phyloP scores from a whole-genome alignment of 2,797 vertebrate genomes.

The Craterocephalus amniculus region DNA sequence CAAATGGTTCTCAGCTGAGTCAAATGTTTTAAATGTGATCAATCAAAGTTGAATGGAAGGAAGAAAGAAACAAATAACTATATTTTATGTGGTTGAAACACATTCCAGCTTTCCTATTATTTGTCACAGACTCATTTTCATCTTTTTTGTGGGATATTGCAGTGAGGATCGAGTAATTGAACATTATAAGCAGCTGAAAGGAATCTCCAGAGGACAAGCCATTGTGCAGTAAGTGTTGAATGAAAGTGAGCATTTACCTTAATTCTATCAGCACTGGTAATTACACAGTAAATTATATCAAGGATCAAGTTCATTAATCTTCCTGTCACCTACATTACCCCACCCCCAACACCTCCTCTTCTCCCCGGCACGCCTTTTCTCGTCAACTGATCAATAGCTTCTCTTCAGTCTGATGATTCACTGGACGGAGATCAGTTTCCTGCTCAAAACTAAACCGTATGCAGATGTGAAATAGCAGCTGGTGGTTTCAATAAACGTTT shows the following conservation, averaged over 20 bases:
- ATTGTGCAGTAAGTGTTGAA: slow-evolving; percentile 93
- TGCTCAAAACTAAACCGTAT: slow-evolving; percentile 17
- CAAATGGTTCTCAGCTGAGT: neutral
- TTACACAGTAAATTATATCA: slow-evolving; percentile 38
- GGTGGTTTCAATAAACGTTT: slow-evolving; percentile 36
- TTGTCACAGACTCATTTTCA: neutral
- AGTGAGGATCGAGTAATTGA: slow-evolving; percentile 97
- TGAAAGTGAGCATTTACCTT: slow-evolving; percentile 23
- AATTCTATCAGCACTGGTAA: slow-evolving; percentile 28
- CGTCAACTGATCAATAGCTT: slow-evolving; percentile 69
- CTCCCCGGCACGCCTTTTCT: slow-evolving; percentile 40
- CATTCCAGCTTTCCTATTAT: neutral
- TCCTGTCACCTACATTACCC: slow-evolving; percentile 48
- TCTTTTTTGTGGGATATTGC: slow-evolving; percentile 66
- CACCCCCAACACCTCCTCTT: slow-evolving; percentile 21
- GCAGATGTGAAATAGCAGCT: slow-evolving; percentile 26
- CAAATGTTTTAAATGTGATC: neutral
- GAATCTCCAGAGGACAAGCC: slow-evolving; percentile 93
- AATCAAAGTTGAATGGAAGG: neutral
- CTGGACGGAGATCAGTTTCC: slow-evolving; percentile 30
- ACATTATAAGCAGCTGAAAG: slow-evolving; percentile 91
- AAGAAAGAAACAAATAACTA: neutral
- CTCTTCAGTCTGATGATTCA: slow-evolving; percentile 51
- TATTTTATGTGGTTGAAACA: neutral
- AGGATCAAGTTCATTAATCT: slow-evolving; percentile 57